Conservation (phyloP, 2,797 vertebrate species). For the Lerista edwardsae region DNA sequence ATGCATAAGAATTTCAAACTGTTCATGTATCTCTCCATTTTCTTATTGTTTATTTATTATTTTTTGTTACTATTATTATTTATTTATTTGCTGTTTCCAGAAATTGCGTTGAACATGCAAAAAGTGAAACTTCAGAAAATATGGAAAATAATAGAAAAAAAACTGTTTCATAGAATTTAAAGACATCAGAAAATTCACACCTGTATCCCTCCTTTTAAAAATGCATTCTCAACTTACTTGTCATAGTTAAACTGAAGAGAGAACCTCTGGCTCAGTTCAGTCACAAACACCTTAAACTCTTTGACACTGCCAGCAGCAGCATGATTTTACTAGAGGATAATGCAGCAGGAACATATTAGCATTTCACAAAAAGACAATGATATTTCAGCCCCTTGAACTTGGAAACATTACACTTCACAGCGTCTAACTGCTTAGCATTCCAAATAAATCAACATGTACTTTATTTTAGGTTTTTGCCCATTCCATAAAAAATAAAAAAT, state of each 20-base stretch:
- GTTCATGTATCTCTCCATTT: neutral
- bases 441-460: neutral
- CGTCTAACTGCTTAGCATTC: neutral
- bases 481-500: neutral
- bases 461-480: neutral
- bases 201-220: too few species aligned
- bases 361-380: slow-evolving; percentile 4
- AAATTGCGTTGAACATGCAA: too few species aligned
- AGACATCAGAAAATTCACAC: too few species aligned
- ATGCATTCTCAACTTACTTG: neutral
- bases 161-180: too few species aligned
- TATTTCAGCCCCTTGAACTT: neutral
- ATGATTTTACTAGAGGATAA: slow-evolving; percentile 21
- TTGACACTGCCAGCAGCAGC: neutral
- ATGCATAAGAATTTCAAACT: neutral
- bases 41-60: too few species aligned
- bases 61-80: too few species aligned
- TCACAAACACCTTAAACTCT: slow-evolving; percentile 24
- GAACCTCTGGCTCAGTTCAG: neutral
- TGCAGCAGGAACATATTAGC: slow-evolving; percentile 1
- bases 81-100: too few species aligned
- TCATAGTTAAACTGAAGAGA: slow-evolving; percentile 8
- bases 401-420: neutral
- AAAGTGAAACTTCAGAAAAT: too few species aligned
- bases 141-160: too few species aligned